Conservation (phyloP, 37 sponge, comb jelly and placozoan genomes). For the Lycopodina hypogea region DNA sequence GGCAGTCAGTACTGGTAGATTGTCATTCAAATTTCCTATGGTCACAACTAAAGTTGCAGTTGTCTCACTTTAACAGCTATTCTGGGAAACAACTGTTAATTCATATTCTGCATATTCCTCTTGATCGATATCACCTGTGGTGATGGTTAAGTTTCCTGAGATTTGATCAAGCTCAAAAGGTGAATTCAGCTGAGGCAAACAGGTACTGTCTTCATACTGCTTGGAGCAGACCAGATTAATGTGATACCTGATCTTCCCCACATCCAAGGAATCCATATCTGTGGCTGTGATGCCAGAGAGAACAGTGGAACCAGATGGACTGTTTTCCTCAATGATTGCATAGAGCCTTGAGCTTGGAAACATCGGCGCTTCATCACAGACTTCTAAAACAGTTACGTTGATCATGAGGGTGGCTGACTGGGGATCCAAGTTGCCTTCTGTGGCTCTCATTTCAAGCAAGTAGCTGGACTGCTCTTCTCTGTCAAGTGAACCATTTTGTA, state of each 20-base stretch:
- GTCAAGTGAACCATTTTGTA: slow-evolving; percentile 35
- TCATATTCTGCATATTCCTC: slow-evolving; percentile 21
- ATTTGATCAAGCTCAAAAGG: slow-evolving; percentile 43
- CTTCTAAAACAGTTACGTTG: slow-evolving; percentile 57
- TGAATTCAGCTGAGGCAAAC: background rate
- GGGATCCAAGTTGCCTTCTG: background rate
- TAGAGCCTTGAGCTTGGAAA: background rate
- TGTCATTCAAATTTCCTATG: slow-evolving; percentile 61
- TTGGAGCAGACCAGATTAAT: background rate
- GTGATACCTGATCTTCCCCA: no score
- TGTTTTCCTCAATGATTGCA: slow-evolving; percentile 4
- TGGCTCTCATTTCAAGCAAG: slow-evolving; percentile 24
- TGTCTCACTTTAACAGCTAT: background rate
- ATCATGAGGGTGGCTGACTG: slow-evolving; percentile 22
- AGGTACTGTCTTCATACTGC: background rate
- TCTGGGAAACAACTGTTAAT: slow-evolving; percentile 6
- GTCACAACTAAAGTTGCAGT: slow-evolving; percentile 40
- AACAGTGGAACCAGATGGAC: slow-evolving; percentile 16
- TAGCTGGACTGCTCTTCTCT: slow-evolving; percentile 47
- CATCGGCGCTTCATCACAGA: slow-evolving; percentile 65
- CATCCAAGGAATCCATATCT: slow-evolving; percentile 57
- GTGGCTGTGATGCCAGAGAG: background rate
- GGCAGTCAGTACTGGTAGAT: slow-evolving; percentile 34
- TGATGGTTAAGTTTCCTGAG: slow-evolving; percentile 25
- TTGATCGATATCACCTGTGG: slow-evolving; percentile 19